Conservation (phyloP, 2,797 vertebrate genomes). For the Lophotriccus pileatus region DNA sequence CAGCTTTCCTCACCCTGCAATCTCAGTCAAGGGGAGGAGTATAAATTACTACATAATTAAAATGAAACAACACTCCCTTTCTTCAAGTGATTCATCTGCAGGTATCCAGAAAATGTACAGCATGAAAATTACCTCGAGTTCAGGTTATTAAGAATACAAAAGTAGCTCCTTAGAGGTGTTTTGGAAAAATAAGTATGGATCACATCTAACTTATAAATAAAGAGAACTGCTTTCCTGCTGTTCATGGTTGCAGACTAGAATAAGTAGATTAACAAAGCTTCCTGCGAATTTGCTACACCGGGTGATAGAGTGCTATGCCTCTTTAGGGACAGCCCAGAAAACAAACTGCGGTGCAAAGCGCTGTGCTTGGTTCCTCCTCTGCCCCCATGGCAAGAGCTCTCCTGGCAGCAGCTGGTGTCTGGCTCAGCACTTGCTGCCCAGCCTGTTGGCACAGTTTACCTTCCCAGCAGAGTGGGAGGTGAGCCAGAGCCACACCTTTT, state of each 20-base stretch:
- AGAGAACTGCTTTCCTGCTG: neutral
- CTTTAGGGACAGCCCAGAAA: neutral
- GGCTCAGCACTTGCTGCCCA: neutral
- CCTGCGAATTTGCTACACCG: neutral
- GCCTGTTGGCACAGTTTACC: neutral
- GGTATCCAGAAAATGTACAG: conserved; percentile 10
- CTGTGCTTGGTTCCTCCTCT: neutral
- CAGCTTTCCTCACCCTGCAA: neutral
- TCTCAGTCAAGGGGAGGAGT: neutral
- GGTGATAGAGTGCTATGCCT: accelerated
- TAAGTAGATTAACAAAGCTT: neutral
- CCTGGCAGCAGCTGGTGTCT: neutral
- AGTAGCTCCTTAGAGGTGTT: neutral
- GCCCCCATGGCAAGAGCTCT: neutral
- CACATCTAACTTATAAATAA: neutral
- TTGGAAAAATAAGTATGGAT: neutral
- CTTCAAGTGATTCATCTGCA: conserved; percentile 11
- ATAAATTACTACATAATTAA: neutral
- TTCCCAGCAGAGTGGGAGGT: accelerated
- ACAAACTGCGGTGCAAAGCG: neutral
- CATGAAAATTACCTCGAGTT: neutral
- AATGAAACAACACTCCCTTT: neutral
- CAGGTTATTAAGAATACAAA: neutral
- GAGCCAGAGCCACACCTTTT: neutral
- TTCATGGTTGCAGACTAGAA: neutral